Base-by-base conservation (phyloP, 2,797 vertebrate genomes). In the Gymnoscopelus microlampas region DNA sequence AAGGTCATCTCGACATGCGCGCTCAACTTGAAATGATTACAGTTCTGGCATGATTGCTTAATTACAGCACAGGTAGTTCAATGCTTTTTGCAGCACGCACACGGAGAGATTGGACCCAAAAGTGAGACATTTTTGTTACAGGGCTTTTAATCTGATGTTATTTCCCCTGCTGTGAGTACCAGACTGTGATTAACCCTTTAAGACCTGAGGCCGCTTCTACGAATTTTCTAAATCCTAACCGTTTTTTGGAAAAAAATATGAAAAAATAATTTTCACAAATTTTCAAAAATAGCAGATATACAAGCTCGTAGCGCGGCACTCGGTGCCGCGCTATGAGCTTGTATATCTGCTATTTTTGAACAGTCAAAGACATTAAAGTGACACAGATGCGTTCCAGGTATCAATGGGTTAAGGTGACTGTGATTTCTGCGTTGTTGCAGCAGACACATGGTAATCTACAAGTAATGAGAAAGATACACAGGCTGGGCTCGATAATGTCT, bases 401-500 rank as follows among this genome's bases (percentile, higher is more conserved):
- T n/a, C n/a, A n/a, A n/a, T n/a, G n/a, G n/a, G n/a, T n/a, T n/a
- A 77, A 76, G 3, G 32, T 86, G 70, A 61, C 62, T 24, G 60
- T 7, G 4, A 66, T 15, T 44, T 44, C 39, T 71, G 66, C 50
- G 66, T 82, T 80, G 82, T 88, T 82, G 73, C 75, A 63, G 75
- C 72, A 44, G 79, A 72, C 79, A 82, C 61, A 0, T 79, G 76
- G 74, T 85, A 84, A 88, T 89, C 85, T 47, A 24, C 68, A 59
- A 60, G 74, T 84, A 89, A 88, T 88, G 86, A 85, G 77, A 79
- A 86, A 77, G 60, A 32, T 78, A 75, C 78, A 70, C 69, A 79
- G 73, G 57, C 49, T 39, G 44, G 49, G 53, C 64, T 61, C 56
- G 85, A 86, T 76, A 60, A 81, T 75, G 68, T 35, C 57, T 70